Evolutionary conservation across 2,888 invertebrate genomes (phyloP), one percentile per base, ranked within the genome.

Genomic region (Pristionchus maxplancki): DNA sequence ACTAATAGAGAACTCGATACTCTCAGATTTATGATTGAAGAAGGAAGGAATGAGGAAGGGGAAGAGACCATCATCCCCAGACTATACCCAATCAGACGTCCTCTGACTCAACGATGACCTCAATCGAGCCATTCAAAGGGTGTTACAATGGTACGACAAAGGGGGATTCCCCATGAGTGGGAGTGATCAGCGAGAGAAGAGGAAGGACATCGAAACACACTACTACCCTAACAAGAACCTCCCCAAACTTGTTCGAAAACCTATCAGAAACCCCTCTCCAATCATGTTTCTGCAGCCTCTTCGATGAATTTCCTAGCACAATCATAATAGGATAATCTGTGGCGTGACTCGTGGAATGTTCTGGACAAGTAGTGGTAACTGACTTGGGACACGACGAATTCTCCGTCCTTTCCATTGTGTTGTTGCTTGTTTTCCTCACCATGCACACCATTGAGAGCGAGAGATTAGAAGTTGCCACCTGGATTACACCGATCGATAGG

Each of bases 371-470:
- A 31, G 31, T 67, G 31, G 37, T 28, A 74, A 40, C 84, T 84
- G 31, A 84, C 84, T 58, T 84, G 5, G 84, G 84, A 84, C 84
- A 84, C 20, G 84, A 58, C 17, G 48, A 44, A 62, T 84, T 84
- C 34, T 40, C 53, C 74, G 20, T 37, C n/a, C 40, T 74, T 6
- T 74, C 74, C 74, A 74, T 74, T 74, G 74, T 40, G 40, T 74
- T 74, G 74, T 74, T 74, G 74, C 74, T 74, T 74, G 81, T 86
- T 87, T 91, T 92, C 78, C 89, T 90, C 2, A 93, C 91, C 93
- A 93, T 93, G 88, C 93, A 93, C 17, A 93, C 92, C 92, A 93
- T 93, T 24, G 90, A 90, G 40, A 91, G 90, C 6, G 90, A 90
- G 17, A 91, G 90, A 82, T 91, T 91, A 31, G 91, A 91, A 11